A percentile compares a stretch with the other conserved stretches of the same genome.
These are phyloP conservation scores for Troides oblongomaculatus DNA, from an alignment of 2,888 invertebrate species.

Conservation along the genomic window DNA sequence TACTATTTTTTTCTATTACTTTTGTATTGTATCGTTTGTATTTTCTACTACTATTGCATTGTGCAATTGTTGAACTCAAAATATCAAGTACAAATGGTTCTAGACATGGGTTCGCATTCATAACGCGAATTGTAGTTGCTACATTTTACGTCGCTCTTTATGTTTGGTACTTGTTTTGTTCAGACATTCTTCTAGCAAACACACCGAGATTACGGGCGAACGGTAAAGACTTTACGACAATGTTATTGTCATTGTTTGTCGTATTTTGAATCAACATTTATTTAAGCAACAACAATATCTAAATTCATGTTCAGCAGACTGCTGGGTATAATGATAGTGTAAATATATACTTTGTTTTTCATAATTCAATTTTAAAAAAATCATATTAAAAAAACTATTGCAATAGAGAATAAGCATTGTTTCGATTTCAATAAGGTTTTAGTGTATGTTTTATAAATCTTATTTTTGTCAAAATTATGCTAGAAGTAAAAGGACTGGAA, in stretches of 20 bases:
- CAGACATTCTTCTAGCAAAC: not conserved
- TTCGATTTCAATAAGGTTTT: too few relatives aligned
- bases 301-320: not conserved
- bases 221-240: constrained; percentile 18
- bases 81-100: not conserved
- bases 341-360: too few relatives aligned
- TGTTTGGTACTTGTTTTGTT: constrained; percentile 9
- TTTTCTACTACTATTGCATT: too few relatives aligned
- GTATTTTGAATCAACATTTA: constrained; percentile 7
- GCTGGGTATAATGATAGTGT: not conserved
- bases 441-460: too few relatives aligned
- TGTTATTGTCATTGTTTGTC: constrained; percentile 10
- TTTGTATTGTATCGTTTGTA: too few relatives aligned
- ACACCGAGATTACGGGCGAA: constrained; percentile 6
- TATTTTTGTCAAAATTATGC: too few relatives aligned
- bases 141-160: not conserved
- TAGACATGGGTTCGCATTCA: not conserved
- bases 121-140: not conserved
- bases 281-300: not conserved
- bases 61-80: too few relatives aligned
- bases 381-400: too few relatives aligned
- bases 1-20: too few relatives aligned
- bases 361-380: too few relatives aligned
- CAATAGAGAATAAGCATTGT: too few relatives aligned
- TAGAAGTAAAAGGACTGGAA: too few relatives aligned